Evolutionary conservation across 2,797 vertebrate species (phyloP), one percentile per base, ranked within the genome.

Genomic region (Galaxias olidus): DNA sequence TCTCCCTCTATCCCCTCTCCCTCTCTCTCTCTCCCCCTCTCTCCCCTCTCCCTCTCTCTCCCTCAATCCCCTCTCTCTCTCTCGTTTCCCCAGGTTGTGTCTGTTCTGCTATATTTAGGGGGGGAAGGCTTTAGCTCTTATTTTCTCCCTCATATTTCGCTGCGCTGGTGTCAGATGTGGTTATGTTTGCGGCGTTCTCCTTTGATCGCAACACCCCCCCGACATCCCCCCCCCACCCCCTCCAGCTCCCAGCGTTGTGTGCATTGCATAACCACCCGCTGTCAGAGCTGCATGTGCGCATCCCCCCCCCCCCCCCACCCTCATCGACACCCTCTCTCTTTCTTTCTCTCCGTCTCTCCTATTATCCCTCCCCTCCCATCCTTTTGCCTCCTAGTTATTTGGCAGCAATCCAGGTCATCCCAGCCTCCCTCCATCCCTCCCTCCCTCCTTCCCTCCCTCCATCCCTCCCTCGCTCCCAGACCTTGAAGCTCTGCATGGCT

Each of bases 201-300:
- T 86, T 85, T 88, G 84, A 87, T 84, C 75, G 61, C 45, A 45
- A 15, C 30, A 43, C 71, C 71, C 52, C 18, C 17, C 20, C 42
- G 42, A 8, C 43, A 51, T 51, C 9, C 30, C 30, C 49, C 14
- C 49, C 18, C n/a, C 65, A 57, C 68, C 63, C 55, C 30, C 30
- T 6, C 30, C 30, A 3, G 30, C 30, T 30, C 66, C 54, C 66
- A 81, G 66, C 71, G 72, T 82, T 85, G 79, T 81, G 83, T 80
- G 63, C 68, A 81, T 89, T 89, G 84, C 81, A 74, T 91, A 88
- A 90, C 79, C 73, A 66, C 72, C 74, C 44, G 59, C 82, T 73
- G 81, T 43, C 67, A 55, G 71, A 71, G 68, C 62, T 77, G 58
- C 56, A 72, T 65, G 73, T 61, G 19, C 72, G 61, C 48, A 48